Percentiles rank a stretch among this genome's conserved stretches.
phyloP scores from a whole-genome alignment of 2,888 invertebrate genomes.

The Eugnorisma glareosa region DNA sequence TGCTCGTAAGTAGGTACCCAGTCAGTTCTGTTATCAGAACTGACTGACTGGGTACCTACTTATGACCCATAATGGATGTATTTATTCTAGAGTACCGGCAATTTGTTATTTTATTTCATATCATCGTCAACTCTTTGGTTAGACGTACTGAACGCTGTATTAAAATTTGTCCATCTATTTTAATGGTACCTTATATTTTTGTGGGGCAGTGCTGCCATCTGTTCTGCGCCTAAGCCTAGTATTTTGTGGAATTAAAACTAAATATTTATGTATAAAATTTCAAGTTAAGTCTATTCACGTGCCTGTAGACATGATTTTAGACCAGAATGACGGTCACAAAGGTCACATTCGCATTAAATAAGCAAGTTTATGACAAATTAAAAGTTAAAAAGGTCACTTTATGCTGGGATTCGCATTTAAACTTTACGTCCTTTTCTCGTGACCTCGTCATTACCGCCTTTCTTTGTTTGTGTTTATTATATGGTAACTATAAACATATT shows the following conservation, averaged over 20 bases:
- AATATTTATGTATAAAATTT: neutral
- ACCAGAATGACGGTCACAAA: neutral
- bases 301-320: neutral
- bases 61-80: too few species aligned
- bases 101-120: too few species aligned
- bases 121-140: too few species aligned
- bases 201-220: too few species aligned
- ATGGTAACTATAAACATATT: conserved; percentile 28
- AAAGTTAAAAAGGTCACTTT: conserved; percentile 40
- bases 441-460: conserved; percentile 16
- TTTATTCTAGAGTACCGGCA: too few species aligned
- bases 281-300: neutral
- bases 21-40: too few species aligned
- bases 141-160: too few species aligned
- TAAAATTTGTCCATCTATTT: too few species aligned
- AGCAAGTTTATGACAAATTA: conserved; percentile 22
- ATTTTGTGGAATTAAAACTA: neutral
- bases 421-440: conserved; percentile 29
- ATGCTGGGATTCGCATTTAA: conserved; percentile 28
- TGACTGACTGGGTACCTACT: too few species aligned
- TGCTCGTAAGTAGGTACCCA: too few species aligned
- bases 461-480: conserved; percentile 32
- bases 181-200: too few species aligned
- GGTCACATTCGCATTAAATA: conserved; percentile 12
- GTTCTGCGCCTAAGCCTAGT: neutral